Conservation (phyloP, 2,888 invertebrate species). For the Erebia palarica region DNA sequence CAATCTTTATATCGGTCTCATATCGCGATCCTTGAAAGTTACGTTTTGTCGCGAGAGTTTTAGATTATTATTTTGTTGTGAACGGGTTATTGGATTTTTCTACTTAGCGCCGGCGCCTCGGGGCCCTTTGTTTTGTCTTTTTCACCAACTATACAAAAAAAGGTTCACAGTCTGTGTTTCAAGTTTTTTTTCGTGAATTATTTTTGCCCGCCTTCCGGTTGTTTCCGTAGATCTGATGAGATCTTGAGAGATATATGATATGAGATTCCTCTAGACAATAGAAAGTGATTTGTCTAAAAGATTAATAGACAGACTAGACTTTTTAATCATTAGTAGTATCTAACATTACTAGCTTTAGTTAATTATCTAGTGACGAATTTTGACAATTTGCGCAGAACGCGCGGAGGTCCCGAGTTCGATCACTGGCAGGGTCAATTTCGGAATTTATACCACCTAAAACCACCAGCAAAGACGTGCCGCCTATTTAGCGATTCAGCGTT, state of each 20-base stretch:
- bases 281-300: not conserved
- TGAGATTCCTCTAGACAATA: not conserved
- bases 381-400: no score
- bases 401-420: no score
- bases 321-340: no score
- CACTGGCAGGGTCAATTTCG: no score
- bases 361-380: no score
- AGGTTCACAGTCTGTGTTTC: not conserved
- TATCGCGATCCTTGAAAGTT: not conserved
- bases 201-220: not conserved
- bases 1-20: slow-evolving; percentile 11
- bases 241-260: not conserved
- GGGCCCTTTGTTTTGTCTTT: not conserved
- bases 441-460: no score
- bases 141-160: not conserved
- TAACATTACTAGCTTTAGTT: no score
- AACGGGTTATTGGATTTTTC: not conserved
- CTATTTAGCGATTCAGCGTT: no score
- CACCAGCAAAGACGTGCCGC: no score
- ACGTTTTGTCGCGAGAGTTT: slow-evolving; percentile 13
- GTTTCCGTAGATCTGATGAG: not conserved
- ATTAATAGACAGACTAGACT: no score
- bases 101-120: slow-evolving; percentile 6
- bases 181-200: not conserved
- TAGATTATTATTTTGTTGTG: slow-evolving; percentile 7